Evolutionary conservation across 2,888 invertebrate species (phyloP).

Genomic region (Eristalis pertinax): DNA sequence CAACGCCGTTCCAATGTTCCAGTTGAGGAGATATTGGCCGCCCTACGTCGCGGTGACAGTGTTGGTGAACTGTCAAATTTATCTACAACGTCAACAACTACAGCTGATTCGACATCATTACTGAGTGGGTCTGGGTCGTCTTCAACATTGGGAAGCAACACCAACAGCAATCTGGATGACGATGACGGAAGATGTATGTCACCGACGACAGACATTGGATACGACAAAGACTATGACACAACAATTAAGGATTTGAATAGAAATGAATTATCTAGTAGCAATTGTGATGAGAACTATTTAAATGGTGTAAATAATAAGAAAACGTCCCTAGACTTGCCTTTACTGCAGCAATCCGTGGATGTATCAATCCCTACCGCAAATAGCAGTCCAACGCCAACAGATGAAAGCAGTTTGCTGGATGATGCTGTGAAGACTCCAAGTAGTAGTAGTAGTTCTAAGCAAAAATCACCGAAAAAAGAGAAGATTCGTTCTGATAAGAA

Average conservation of each 20-base stretch:
- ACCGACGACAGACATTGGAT: constrained; percentile 64
- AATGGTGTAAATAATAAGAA: constrained; percentile 73
- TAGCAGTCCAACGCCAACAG: constrained; percentile 80
- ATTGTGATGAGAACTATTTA: constrained; percentile 58
- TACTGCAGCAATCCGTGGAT: constrained; percentile 76
- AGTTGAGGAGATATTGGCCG: constrained; percentile 81
- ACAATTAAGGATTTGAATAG: constrained; percentile 54
- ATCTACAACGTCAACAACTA: constrained; percentile 66
- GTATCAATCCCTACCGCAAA: constrained; percentile 74
- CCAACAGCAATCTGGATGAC: constrained; percentile 39
- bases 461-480: constrained; percentile 66
- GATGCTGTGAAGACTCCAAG: constrained; percentile 74
- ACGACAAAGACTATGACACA: constrained; percentile 25
- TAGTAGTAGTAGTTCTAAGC: constrained; percentile 64
- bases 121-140: constrained; percentile 5
- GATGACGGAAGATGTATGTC: constrained; percentile 67
- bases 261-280: constrained; percentile 41
- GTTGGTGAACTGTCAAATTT: constrained; percentile 78
- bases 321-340: constrained; percentile 77
- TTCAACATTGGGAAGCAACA: constrained; percentile 69
- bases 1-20: constrained; percentile 83
- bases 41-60: constrained; percentile 79
- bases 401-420: constrained; percentile 79
- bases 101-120: constrained; percentile 70
- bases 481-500: constrained; percentile 69